Base-by-base conservation (phyloP, 2,113 vertebrate genomes). In the Microcebus griseorufus region DNA sequence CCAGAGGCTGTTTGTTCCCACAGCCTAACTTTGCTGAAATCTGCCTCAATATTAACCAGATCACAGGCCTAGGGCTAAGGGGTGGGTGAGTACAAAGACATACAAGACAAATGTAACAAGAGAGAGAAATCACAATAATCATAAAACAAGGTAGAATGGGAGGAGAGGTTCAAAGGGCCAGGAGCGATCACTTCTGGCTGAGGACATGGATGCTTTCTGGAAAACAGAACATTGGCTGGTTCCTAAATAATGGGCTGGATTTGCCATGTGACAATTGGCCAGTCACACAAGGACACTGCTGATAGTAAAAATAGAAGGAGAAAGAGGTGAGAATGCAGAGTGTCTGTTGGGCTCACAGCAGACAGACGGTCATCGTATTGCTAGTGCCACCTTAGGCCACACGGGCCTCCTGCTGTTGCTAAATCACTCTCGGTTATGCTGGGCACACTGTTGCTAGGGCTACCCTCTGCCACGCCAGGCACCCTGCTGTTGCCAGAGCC, bases 121-220 rank as follows among this genome's bases (percentile, higher is more conserved):
- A 37, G 58, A 86, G 14, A 37, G 0, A 25, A 16, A 39, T n/a
- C 2, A 9, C 58, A 42, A 11, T 3, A n/a, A 55, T 39, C 16
- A 23, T 1, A 3, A 18, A 0, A 1, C 34, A 34, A 25, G 18
- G 32, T 14, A 8, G 75, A 25, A 4, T 9, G 65, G 48, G 48
- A 65, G 37, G 45, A 65, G 29, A n/a, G 32, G 25, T 42, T 75
- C 48, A 9, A n/a, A 51, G 27, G n/a, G 13, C 65, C 58, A 45
- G 1, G 22, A 89, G n/a, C 42, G 25, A 18, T 0, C 2, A n/a
- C 5, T 67, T 70, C 76, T 20, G 32, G 9, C 37, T 67, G 27
- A 16, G 72, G 80, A 60, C 1, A 3, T 7, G 9, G 3, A 25
- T 42, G 4, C 18, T 58, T 60, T 14, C 81, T 65, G 37, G 65